Conservation (phyloP, 2,888 invertebrate genomes). For the Nysson spinosus region DNA sequence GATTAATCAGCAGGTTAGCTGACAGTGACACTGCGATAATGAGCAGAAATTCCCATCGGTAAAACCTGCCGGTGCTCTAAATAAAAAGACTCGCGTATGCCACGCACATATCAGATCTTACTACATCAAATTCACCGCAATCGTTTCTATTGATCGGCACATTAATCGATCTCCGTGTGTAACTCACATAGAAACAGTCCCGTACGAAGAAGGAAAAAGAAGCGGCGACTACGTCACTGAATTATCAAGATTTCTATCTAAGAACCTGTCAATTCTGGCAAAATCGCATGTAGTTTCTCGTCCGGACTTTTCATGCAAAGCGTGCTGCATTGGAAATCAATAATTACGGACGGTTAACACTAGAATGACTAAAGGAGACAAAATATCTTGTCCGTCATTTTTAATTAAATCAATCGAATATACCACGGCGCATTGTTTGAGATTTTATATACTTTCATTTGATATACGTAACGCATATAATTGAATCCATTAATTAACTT, state of each 20-base stretch:
- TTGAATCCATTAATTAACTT: too few species aligned
- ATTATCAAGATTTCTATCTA: slow-evolving; percentile 42
- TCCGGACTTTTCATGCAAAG: slow-evolving; percentile 25
- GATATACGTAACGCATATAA: too few species aligned
- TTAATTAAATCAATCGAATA: too few species aligned
- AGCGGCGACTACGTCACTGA: background rate
- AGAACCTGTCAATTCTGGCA: slow-evolving; percentile 43
- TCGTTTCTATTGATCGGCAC: slow-evolving; percentile 27
- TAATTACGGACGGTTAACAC: slow-evolving; percentile 40
- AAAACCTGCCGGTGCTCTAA: slow-evolving; percentile 1
- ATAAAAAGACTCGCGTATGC: slow-evolving; percentile 5
- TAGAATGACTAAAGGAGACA: too few species aligned
- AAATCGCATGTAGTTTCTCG: slow-evolving; percentile 24
- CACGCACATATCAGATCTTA: slow-evolving; percentile 13
- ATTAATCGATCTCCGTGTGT: slow-evolving; percentile 37
- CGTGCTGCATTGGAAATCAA: slow-evolving; percentile 35
- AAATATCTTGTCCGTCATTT: too few species aligned
- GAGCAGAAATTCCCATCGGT: slow-evolving; percentile 21
- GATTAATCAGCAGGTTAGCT: too few species aligned
- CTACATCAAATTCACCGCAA: slow-evolving; percentile 32
- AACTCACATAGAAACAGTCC: background rate
- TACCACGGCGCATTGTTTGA: too few species aligned
- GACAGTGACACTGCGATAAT: background rate
- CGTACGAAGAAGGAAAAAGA: background rate
- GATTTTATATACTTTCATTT: too few species aligned